Base-by-base conservation (phyloP, 2,797 vertebrate species). In the Moxostoma hubbsi region DNA sequence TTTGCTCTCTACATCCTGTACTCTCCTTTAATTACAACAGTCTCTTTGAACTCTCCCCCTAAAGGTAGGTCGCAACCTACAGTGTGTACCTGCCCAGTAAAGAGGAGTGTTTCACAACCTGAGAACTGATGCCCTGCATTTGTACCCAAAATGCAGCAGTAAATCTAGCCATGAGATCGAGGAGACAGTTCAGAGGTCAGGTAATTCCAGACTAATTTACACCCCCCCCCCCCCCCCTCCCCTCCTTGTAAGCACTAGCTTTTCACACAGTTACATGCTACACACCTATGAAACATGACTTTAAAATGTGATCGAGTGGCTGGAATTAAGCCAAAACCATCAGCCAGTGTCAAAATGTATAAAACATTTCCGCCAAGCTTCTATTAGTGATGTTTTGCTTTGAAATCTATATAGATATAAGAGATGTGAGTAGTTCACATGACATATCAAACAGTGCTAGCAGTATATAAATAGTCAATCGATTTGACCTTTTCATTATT, bases 111-210 rank as follows among this genome's bases (percentile, higher is more conserved):
- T 77, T 68, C 75, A 16, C 64, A 16, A 43, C 18, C 7, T 43
- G 6, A 49, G 36, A 65, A 54, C 47, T 67, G n/a, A 51, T 58
- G 49, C 77, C 68, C 72, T 47, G 74, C 46, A 16, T 50, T 70
- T 75, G 51, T 36, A 13, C 61, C 64, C 69, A 66, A n/a, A 43
- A 11, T 18, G 73, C 82, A 80, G 49, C 85, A 18, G 85, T 94
- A 94, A 93, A 93, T 93, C 91, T 85, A 61, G 64, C 76, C 73
- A 53, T 74, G 77, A 86, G 87, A 92, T 93, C 86, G 85, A 81
- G 83, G 77, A 86, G 78, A 61, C 5, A 51, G 89, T 88, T 85
- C 88, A 84, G 81, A 86, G 92, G 90, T 90, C 85, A 87, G 86
- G 89, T 89, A 82, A 88, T 78, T 83, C 67, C 36, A 50, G 6